Conservation (phyloP, 2,113 vertebrate genomes). For the Gopherus flavomarginatus region DNA sequence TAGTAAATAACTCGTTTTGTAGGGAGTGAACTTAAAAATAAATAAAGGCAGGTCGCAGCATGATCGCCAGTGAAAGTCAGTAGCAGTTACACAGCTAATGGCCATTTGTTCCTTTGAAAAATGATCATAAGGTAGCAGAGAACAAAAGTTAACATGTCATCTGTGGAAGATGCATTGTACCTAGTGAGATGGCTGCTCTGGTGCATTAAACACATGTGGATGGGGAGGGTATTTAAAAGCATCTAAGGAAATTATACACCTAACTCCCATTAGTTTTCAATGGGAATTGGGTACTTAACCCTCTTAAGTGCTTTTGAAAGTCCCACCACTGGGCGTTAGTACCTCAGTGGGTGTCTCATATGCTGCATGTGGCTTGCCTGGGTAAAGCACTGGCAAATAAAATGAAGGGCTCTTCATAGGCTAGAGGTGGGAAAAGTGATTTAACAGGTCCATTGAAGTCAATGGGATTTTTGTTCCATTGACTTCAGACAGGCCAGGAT, state of each 20-base stretch:
- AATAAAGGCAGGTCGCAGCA: background rate
- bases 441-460: background rate
- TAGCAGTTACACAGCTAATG: background rate
- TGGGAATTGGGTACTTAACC: background rate
- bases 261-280: background rate
- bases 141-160: background rate
- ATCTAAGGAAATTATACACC: background rate
- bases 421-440: background rate
- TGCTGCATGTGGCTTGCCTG: background rate
- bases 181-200: background rate
- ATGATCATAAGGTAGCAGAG: background rate
- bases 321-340: background rate
- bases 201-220: background rate
- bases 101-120: background rate
- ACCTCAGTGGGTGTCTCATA: background rate
- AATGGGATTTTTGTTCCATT: background rate
- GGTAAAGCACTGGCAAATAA: background rate
- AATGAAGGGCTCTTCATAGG: background rate
- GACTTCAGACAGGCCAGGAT: background rate
- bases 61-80: background rate
- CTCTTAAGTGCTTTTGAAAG: background rate
- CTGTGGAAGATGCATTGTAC: background rate
- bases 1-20: background rate
- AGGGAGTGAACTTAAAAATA: background rate
- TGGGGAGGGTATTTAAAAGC: background rate